Conservation (phyloP, 2,797 vertebrate species). For the Danio aesculapii region DNA sequence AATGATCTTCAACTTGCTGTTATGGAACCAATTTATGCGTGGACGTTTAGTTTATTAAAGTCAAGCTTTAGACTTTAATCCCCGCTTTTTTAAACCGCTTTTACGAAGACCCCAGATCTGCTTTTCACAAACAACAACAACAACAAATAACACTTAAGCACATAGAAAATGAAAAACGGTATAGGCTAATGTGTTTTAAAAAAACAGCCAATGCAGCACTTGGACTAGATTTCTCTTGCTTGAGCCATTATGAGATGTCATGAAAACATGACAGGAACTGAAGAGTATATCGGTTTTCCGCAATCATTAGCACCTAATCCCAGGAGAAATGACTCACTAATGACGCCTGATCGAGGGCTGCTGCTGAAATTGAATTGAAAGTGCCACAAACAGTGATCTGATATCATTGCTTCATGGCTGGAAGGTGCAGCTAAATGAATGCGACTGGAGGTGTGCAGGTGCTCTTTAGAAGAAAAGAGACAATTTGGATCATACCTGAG, state of each 20-base stretch:
- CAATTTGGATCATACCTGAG: constrained; percentile 25
- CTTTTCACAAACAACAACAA: not conserved
- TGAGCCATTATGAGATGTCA: constrained; percentile 45
- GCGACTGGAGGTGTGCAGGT: constrained; percentile 10
- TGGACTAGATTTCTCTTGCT: constrained; percentile 42
- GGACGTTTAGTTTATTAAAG: no score
- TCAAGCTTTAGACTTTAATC: no score
- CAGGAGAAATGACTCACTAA: constrained; percentile 38
- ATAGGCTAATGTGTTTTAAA: not conserved
- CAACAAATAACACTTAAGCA: not conserved
- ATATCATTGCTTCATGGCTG: constrained; percentile 13
- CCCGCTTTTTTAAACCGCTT: no score
- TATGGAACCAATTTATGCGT: no score
- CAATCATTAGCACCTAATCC: constrained; percentile 49
- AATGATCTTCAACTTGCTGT: no score
- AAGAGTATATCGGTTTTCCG: constrained; percentile 35
- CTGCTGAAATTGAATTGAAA: constrained; percentile 41
- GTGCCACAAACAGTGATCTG: constrained; percentile 32
- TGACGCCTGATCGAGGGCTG: constrained; percentile 24
- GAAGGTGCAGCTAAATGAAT: not conserved
- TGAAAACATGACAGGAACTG: constrained; percentile 34
- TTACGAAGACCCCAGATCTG: no score
- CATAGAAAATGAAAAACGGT: constrained; percentile 12
- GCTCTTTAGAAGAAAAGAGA: constrained; percentile 16
- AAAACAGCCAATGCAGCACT: not conserved